Conservation (phyloP, 2,888 invertebrate genomes). For the Nemapogon koenigi region DNA sequence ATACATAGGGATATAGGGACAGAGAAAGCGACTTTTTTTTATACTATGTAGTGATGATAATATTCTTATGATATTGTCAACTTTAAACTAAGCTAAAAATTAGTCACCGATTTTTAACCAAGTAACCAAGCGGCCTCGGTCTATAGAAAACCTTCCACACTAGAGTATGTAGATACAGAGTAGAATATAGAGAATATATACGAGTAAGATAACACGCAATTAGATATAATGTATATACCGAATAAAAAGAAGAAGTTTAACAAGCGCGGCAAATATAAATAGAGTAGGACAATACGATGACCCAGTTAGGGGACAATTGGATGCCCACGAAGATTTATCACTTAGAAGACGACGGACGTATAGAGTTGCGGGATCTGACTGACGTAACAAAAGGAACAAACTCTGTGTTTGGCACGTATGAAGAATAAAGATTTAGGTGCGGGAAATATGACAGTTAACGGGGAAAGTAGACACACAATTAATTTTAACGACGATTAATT, state of each 20-base stretch:
- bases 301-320: constrained; percentile 54
- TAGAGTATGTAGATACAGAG: too few relatives aligned
- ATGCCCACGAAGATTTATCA: constrained; percentile 44
- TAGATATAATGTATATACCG: background rate
- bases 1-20: too few relatives aligned
- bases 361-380: constrained; percentile 19
- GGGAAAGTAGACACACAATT: constrained; percentile 1
- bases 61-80: too few relatives aligned
- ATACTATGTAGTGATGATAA: too few relatives aligned
- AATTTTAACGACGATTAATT: too few relatives aligned
- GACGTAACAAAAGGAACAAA: constrained; percentile 22
- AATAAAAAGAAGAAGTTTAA: constrained; percentile 5
- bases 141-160: too few relatives aligned
- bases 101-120: too few relatives aligned
- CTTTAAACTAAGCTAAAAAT: too few relatives aligned
- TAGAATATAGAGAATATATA: too few relatives aligned
- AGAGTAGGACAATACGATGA: constrained; percentile 44
- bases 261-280: constrained; percentile 6
- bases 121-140: too few relatives aligned
- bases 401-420: constrained; percentile 6
- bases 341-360: constrained; percentile 21
- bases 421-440: constrained; percentile 4
- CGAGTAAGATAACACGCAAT: too few relatives aligned
- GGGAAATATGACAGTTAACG: constrained; percentile 3
- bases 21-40: too few relatives aligned